These are phyloP conservation scores for Muricea muricata DNA, from an alignment of 92 coral and sea anemone species.

Conservation along the genomic window DNA sequence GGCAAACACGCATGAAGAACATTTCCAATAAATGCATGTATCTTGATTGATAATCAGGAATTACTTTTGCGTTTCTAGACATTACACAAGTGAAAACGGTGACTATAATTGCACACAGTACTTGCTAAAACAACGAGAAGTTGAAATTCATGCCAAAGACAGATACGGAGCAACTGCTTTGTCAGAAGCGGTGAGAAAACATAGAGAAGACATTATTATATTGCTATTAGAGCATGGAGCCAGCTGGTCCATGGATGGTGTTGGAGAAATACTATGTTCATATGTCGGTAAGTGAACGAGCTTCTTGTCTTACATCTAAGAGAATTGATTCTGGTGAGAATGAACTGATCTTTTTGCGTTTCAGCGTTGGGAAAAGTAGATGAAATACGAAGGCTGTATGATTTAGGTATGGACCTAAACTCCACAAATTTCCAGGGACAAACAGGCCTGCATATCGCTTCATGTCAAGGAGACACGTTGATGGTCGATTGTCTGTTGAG, in stretches of 20 bases:
- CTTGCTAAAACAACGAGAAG: conserved; percentile 82
- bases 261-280: conserved; percentile 78
- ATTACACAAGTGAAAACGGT: conserved; percentile 76
- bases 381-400: conserved; percentile 75
- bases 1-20: too few species aligned
- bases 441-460: conserved; percentile 85
- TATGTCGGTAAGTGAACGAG: conserved; percentile 78
- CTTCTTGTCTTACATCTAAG: too few species aligned
- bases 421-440: conserved; percentile 74
- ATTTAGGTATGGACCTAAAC: conserved; percentile 80
- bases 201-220: conserved; percentile 80
- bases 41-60: too few species aligned
- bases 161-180: conserved; percentile 87
- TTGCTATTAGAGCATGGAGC: conserved; percentile 90
- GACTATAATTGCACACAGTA: conserved; percentile 81
- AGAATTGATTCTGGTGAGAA: too few species aligned
- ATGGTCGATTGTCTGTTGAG: conserved; percentile 84
- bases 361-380: conserved; percentile 79
- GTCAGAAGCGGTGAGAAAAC: conserved; percentile 81
- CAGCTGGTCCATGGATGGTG: conserved; percentile 90
- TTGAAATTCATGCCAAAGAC: conserved; percentile 89
- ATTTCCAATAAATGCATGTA: too few species aligned
- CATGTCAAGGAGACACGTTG: conserved; percentile 75
- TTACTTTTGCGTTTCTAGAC: conserved; percentile 62
- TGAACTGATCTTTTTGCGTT: neutral